These are phyloP conservation scores for Podarcis cretensis DNA, from an alignment of 2,113 vertebrate genomes.

Conservation along the genomic window DNA sequence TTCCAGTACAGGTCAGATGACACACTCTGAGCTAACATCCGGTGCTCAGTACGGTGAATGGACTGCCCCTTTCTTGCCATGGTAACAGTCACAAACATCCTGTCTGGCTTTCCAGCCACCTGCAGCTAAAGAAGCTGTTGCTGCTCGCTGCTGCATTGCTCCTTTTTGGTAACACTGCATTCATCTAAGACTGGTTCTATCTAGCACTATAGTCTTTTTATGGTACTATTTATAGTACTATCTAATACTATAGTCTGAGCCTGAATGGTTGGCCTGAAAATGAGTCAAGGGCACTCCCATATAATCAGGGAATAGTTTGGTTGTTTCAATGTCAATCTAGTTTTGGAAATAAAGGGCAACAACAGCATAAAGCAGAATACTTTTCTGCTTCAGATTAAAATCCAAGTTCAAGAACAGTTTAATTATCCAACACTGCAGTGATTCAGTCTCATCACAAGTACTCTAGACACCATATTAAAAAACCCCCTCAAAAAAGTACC, in stretches of 20 bases:
- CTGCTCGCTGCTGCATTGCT: too few species aligned
- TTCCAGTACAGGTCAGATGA: too few species aligned
- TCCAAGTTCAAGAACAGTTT: neutral
- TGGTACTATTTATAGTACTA: neutral
- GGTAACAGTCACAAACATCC: too few species aligned
- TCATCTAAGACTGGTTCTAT: neutral
- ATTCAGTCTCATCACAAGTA: neutral
- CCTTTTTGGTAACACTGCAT: too few species aligned
- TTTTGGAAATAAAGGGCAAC: neutral
- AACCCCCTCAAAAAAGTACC: neutral
- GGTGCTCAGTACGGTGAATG: too few species aligned
- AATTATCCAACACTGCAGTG: neutral
- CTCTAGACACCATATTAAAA: neutral
- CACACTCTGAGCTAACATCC: too few species aligned
- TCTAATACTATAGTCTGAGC: too few species aligned
- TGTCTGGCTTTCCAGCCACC: too few species aligned
- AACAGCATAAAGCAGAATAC: neutral
- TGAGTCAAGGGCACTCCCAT: neutral
- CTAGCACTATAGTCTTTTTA: neutral
- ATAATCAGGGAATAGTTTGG: neutral
- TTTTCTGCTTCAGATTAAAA: neutral
- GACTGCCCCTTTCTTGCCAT: too few species aligned
- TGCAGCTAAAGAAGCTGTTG: too few species aligned
- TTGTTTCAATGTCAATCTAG: neutral
- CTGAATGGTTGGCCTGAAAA: neutral